phyloP scores from a whole-genome alignment of 2,797 vertebrate species.

The Podarcis siculus region DNA sequence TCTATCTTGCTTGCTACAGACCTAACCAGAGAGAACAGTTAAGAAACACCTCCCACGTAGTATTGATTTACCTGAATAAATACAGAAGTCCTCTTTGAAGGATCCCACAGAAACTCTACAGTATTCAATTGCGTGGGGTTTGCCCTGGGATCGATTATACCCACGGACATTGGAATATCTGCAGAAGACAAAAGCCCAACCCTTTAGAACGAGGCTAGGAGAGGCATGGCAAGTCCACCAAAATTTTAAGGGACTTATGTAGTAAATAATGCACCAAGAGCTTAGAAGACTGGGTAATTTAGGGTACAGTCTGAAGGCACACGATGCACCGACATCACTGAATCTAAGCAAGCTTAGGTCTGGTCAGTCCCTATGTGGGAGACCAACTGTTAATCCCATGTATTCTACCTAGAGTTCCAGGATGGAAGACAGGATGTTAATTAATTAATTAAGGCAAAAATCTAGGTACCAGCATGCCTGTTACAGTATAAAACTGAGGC shows the following conservation, averaged over 20 bases:
- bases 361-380: background rate
- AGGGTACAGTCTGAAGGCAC: background rate
- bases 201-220: fast-evolving
- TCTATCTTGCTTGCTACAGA: fast-evolving
- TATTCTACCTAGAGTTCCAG: background rate
- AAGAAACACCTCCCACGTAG: background rate
- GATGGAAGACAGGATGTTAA: background rate
- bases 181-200: fast-evolving
- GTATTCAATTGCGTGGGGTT: conserved; percentile 98
- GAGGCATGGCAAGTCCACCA: background rate
- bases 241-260: too few species aligned
- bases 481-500: background rate
- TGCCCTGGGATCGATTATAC: conserved; percentile 93
- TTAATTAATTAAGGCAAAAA: background rate
- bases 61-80: conserved; percentile 91
- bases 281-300: background rate
- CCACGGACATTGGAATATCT: conserved; percentile 98
- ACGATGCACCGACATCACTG: background rate
- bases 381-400: too few species aligned
- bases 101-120: conserved; percentile 97
- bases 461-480: background rate
- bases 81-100: conserved; percentile 93
- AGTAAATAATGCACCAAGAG: background rate
- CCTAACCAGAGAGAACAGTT: fast-evolving
- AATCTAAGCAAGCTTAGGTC: background rate